Conservation (phyloP, 2,797 vertebrate genomes). For the Sebastes vulpes region DNA sequence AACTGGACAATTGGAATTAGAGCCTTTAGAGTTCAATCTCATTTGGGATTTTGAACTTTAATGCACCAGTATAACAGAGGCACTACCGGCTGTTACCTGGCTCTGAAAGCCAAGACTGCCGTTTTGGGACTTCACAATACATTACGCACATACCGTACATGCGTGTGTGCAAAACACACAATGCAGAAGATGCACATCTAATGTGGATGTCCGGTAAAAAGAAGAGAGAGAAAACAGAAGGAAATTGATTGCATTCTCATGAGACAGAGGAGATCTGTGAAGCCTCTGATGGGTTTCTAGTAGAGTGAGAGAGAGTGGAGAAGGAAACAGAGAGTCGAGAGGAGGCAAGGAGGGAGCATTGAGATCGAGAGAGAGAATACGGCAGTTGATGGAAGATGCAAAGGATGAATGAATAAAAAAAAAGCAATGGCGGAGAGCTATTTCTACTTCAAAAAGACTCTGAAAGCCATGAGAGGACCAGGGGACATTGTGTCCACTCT, state of each 20-base stretch:
- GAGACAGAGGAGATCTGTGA: slow-evolving; percentile 54
- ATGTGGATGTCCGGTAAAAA: slow-evolving; percentile 14
- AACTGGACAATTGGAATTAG: slow-evolving; percentile 48
- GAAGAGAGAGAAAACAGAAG: slow-evolving; percentile 16
- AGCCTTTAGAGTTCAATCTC: slow-evolving; percentile 49
- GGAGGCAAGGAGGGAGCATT: not conserved
- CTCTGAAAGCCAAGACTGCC: slow-evolving; percentile 41
- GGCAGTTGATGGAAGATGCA: slow-evolving; percentile 18
- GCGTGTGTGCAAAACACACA: slow-evolving; percentile 14
- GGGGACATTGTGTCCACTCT: not conserved
- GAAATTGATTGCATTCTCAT: slow-evolving; percentile 64
- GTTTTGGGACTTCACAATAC: slow-evolving; percentile 19
- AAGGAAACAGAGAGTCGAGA: slow-evolving; percentile 24
- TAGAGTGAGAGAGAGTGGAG: slow-evolving; percentile 18
- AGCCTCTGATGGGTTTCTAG: slow-evolving; percentile 51
- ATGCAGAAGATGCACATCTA: slow-evolving; percentile 16
- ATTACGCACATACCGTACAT: not conserved
- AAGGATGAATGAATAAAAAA: slow-evolving; percentile 42
- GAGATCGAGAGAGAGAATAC: slow-evolving; percentile 13
- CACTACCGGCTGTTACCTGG: slow-evolving; percentile 40
- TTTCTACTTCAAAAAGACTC: slow-evolving; percentile 11
- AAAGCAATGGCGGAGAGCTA: slow-evolving; percentile 14
- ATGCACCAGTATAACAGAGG: slow-evolving; percentile 39
- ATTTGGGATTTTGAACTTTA: slow-evolving; percentile 57
- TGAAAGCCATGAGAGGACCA: slow-evolving; percentile 20